Evolutionary conservation across 30 jellyfish, hydroid and myxozoan species (phyloP).

Genomic region (Hydractinia symbiolongicarpus): DNA sequence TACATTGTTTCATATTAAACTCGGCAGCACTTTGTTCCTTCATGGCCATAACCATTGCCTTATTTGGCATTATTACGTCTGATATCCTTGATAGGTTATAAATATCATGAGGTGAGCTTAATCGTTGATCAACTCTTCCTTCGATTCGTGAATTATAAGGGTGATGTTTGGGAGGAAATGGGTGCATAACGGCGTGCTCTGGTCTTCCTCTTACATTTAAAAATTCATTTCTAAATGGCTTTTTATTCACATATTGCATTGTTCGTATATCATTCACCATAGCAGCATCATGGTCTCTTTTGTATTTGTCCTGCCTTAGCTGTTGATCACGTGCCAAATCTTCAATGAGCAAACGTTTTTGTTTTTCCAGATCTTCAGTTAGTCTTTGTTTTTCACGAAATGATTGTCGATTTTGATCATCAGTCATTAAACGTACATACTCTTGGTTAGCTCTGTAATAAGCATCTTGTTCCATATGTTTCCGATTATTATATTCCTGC

Average conservation of each 20-base stretch:
- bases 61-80: background rate
- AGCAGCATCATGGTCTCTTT: background rate
- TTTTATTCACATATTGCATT: background rate
- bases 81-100: background rate
- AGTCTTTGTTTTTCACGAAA: slow-evolving; percentile 39
- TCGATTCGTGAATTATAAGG: background rate
- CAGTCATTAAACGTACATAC: slow-evolving; percentile 22
- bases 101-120: background rate
- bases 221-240: no score
- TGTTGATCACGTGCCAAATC: slow-evolving; percentile 37
- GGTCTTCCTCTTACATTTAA: background rate
- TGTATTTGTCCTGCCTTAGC: slow-evolving; percentile 16
- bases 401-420: slow-evolving; percentile 36
- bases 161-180: background rate
- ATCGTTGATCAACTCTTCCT: background rate
- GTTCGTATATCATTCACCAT: background rate
- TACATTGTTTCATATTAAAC: slow-evolving; percentile 9
- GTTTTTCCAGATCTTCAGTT: slow-evolving; percentile 33
- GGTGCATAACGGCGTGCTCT: background rate
- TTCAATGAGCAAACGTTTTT: slow-evolving; percentile 27
- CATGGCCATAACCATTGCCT: background rate
- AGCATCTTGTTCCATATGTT: slow-evolving; percentile 17
- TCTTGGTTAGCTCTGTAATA: slow-evolving; percentile 22
- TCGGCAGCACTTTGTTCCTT: background rate
- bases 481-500: background rate